These are phyloP conservation scores for Procavia capensis DNA, from an alignment of 2,113 vertebrate genomes.

Conservation along the genomic window DNA sequence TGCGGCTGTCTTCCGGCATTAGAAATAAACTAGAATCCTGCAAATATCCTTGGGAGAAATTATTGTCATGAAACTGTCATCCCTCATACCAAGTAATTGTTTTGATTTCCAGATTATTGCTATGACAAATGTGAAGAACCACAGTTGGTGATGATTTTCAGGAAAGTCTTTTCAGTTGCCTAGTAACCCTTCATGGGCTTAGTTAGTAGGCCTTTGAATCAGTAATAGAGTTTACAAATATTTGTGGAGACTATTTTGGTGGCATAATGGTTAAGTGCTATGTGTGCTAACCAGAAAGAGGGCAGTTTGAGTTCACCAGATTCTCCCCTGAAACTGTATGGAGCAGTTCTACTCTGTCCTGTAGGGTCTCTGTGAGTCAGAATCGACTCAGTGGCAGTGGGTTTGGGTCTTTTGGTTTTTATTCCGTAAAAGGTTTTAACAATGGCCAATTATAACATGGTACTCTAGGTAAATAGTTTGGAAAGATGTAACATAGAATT, in stretches of 20 bases:
- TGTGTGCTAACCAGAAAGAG: no score
- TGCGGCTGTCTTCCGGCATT: neutral
- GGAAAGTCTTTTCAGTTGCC: neutral
- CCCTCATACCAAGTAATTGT: neutral
- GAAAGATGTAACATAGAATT: neutral
- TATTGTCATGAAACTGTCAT: neutral
- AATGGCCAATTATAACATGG: neutral
- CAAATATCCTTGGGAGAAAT: neutral
- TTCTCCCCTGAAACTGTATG: no score
- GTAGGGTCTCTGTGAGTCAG: no score
- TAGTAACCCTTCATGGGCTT: neutral
- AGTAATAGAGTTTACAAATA: neutral
- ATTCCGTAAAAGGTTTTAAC: slow-evolving; percentile 34
- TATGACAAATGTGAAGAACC: neutral
- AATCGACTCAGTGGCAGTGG: no score
- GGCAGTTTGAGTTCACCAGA: no score
- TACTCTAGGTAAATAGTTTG: neutral
- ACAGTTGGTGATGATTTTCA: neutral
- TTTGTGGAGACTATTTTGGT: slow-evolving; percentile 39
- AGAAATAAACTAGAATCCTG: neutral
- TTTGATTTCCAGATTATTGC: slow-evolving; percentile 28
- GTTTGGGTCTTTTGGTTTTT: no score
- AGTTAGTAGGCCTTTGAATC: neutral
- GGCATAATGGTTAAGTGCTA: no score
- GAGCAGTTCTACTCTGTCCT: no score